Percentiles rank a stretch among this genome's conserved stretches.
phyloP scores from a whole-genome alignment of 2,888 invertebrate genomes.

The Drosophila prostipennis region DNA sequence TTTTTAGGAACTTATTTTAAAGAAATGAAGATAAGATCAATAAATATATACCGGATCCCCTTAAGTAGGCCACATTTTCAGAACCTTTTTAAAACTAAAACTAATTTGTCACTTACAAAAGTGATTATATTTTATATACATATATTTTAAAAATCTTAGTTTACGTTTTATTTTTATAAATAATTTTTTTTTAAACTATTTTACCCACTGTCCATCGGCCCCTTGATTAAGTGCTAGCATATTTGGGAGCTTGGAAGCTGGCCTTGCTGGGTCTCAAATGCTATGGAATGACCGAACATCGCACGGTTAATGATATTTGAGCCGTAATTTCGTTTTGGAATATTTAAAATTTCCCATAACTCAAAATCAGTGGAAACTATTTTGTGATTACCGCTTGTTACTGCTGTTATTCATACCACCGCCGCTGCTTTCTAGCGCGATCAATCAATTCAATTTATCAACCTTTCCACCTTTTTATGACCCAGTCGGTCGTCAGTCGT shows the following conservation, averaged over 20 bases:
- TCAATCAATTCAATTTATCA: constrained; percentile 75
- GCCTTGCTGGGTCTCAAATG: constrained; percentile 42
- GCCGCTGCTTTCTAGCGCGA: constrained; percentile 65
- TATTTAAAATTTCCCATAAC: constrained; percentile 79
- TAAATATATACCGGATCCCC: too few relatives aligned
- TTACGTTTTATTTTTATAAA: too few relatives aligned
- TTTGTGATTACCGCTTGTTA: constrained; percentile 80
- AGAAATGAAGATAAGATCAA: too few relatives aligned
- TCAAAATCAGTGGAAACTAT: constrained; percentile 81
- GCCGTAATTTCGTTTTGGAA: constrained; percentile 69
- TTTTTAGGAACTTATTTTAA: too few relatives aligned
- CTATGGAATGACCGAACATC: constrained; percentile 48
- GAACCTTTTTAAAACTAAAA: too few relatives aligned
- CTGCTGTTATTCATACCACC: constrained; percentile 65
- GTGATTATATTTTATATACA: too few relatives aligned
- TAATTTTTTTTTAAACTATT: not conserved
- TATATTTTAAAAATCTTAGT: too few relatives aligned
- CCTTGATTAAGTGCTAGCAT: constrained; percentile 54
- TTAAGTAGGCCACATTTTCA: too few relatives aligned
- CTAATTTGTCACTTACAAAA: too few relatives aligned
- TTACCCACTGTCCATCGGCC: not conserved
- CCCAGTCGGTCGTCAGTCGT: not conserved
- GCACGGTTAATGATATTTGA: constrained; percentile 76
- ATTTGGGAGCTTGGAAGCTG: constrained; percentile 37
- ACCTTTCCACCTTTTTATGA: constrained; percentile 47